Conservation (phyloP, 2,888 invertebrate genomes). For the Amblyjoppa proteus region DNA sequence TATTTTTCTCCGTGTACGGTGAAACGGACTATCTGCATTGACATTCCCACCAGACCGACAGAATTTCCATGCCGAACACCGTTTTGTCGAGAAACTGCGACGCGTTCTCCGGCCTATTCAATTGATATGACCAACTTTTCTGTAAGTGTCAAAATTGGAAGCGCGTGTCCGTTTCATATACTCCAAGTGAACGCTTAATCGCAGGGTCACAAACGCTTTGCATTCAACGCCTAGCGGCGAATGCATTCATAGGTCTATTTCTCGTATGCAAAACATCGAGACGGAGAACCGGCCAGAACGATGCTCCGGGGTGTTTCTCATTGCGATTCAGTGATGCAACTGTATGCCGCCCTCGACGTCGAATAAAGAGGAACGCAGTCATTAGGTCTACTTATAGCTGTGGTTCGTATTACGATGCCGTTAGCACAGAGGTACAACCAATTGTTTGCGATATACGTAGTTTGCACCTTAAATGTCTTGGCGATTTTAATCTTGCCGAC, state of each 20-base stretch:
- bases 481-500: no score
- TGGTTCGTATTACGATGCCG: not conserved
- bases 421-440: not conserved
- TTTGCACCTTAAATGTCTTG: no score
- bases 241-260: conserved; percentile 75
- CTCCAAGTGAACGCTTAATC: not conserved
- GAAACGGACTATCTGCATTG: no score
- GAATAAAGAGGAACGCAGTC: conserved; percentile 21
- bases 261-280: conserved; percentile 79
- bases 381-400: not conserved
- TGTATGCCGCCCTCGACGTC: conserved; percentile 53
- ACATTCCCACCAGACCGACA: no score
- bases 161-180: not conserved
- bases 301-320: conserved; percentile 58
- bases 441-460: not conserved
- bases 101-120: no score
- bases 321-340: conserved; percentile 64
- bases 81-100: no score
- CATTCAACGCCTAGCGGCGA: conserved; percentile 67
- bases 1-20: no score
- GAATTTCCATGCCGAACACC: no score
- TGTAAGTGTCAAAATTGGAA: not conserved
- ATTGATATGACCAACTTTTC: not conserved
- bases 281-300: conserved; percentile 28
- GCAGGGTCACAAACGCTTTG: conserved; percentile 50